phyloP scores from a whole-genome alignment of 2,113 vertebrate genomes.

The Condylura cristata region DNA sequence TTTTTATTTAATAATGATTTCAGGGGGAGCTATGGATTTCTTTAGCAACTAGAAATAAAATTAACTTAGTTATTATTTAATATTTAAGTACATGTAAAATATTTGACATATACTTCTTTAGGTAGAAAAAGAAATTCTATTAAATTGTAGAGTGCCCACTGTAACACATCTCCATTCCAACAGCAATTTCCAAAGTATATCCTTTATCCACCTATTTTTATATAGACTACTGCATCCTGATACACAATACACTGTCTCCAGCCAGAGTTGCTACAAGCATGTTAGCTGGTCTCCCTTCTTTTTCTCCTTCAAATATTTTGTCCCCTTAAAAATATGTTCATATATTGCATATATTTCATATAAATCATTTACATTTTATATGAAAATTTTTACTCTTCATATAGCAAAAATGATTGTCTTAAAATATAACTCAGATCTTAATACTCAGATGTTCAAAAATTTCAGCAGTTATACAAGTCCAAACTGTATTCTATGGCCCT shows the following conservation, averaged over 20 bases:
- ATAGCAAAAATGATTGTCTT: not conserved
- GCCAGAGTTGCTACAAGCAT: not conserved
- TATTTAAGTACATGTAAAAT: not conserved
- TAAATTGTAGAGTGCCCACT: not conserved
- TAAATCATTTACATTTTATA: not conserved
- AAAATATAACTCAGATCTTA: not conserved
- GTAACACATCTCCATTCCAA: not conserved
- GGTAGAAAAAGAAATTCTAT: not conserved
- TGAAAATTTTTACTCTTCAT: not conserved
- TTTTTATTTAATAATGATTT: not conserved
- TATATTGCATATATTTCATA: not conserved
- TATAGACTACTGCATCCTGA: not conserved
- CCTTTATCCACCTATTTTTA: not conserved
- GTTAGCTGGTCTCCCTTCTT: not conserved
- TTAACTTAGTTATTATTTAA: not conserved
- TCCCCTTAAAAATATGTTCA: not conserved
- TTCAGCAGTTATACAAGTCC: not conserved
- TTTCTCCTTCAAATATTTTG: not conserved
- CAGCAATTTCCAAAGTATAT: not conserved
- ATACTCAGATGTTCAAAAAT: not conserved
- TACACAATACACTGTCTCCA: not conserved
- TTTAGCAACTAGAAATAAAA: constrained; percentile 18
- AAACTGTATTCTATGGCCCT: not conserved
- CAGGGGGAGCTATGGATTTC: not conserved
- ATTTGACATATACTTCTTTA: not conserved